phyloP scores from a whole-genome alignment of 1,140 invertebrate genomes.

The Alviniconcha marisindica region DNA sequence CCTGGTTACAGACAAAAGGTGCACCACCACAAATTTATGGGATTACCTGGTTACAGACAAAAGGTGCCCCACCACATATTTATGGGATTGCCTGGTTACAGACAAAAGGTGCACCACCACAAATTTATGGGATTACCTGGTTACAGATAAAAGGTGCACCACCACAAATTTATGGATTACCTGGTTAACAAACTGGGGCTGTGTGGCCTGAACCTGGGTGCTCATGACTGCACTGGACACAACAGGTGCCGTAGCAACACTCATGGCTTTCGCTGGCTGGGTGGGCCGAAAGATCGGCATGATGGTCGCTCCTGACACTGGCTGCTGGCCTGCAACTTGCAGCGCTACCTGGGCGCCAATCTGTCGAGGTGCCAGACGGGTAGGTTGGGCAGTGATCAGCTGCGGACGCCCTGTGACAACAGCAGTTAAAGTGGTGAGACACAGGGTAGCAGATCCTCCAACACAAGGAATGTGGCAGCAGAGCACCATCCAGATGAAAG shows the following conservation, averaged over 20 bases:
- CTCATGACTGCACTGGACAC: slow-evolving; percentile 11
- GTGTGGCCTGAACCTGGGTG: slow-evolving; percentile 21
- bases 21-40: too few species aligned
- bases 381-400: slow-evolving; percentile 34
- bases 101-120: too few species aligned
- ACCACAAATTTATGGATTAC: not conserved
- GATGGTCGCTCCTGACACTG: slow-evolving; percentile 27
- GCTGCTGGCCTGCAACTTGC: slow-evolving; percentile 33
- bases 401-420: slow-evolving; percentile 24
- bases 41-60: too few species aligned
- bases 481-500: too few species aligned
- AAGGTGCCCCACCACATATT: too few species aligned
- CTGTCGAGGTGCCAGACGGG: slow-evolving; percentile 38
- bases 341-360: slow-evolving; percentile 33
- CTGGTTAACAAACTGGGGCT: slow-evolving; percentile 34
- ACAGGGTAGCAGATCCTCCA: too few species aligned
- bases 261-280: not conserved
- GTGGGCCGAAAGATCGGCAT: slow-evolving; percentile 39
- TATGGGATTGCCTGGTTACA: too few species aligned
- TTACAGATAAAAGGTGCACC: too few species aligned
- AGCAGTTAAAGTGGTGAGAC: too few species aligned
- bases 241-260: not conserved
- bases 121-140: too few species aligned
- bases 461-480: too few species aligned
- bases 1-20: too few species aligned